Conservation (phyloP, 1,140 invertebrate genomes). For the Pseudomyrmex cubaensis region DNA sequence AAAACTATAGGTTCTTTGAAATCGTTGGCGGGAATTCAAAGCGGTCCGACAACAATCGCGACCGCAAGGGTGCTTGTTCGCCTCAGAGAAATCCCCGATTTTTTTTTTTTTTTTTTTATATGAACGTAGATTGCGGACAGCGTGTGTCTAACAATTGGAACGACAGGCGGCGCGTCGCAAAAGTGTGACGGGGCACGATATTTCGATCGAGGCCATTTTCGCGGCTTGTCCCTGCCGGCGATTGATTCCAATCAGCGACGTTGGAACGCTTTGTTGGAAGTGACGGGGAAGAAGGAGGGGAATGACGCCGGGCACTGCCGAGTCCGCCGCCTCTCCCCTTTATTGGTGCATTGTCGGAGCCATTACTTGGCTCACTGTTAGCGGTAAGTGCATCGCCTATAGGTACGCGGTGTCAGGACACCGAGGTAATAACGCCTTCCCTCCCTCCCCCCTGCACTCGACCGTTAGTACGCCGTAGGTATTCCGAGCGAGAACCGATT, state of each 20-base stretch:
- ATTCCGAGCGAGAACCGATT: slow-evolving; percentile 67
- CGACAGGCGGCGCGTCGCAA: slow-evolving; percentile 52
- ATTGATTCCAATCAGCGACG: slow-evolving; percentile 71
- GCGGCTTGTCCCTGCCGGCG: slow-evolving; percentile 28
- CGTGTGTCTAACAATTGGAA: slow-evolving; percentile 27
- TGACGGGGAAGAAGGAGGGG: slow-evolving; percentile 32
- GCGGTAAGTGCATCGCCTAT: slow-evolving; percentile 68
- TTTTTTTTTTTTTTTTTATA: slow-evolving; percentile 25
- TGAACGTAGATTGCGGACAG: slow-evolving; percentile 30
- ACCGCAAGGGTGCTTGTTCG: slow-evolving; percentile 53
- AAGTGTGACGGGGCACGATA: slow-evolving; percentile 65
- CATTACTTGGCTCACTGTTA: slow-evolving; percentile 65
- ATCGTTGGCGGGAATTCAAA: slow-evolving; percentile 35
- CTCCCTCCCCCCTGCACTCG: background rate
- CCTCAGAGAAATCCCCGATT: slow-evolving; percentile 29
- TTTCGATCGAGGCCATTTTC: slow-evolving; percentile 47
- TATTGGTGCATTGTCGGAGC: slow-evolving; percentile 41
- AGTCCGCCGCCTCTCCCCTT: background rate
- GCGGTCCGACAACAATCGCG: slow-evolving; percentile 14
- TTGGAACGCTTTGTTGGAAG: slow-evolving; percentile 49
- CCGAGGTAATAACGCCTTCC: slow-evolving; percentile 60
- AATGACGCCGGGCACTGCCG: background rate
- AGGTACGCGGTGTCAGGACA: slow-evolving; percentile 59
- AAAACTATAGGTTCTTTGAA: slow-evolving; percentile 49
- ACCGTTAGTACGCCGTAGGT: slow-evolving; percentile 23